A percentile compares a stretch with the other conserved stretches of the same genome.
phyloP scores from a whole-genome alignment of 2,113 vertebrate species.

The Dasyornis broadbenti region DNA sequence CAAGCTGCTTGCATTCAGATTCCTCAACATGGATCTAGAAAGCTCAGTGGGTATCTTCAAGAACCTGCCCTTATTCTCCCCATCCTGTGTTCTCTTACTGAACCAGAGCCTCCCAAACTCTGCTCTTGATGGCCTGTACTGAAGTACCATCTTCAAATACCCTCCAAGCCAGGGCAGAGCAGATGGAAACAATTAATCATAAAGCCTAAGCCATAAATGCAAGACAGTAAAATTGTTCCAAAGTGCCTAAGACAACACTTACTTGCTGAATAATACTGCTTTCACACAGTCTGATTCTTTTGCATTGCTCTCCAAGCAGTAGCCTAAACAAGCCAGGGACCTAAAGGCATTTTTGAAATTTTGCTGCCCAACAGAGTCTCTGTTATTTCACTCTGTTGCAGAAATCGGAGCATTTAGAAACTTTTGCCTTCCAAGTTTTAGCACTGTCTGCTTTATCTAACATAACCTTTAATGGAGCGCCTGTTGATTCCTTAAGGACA shows the following conservation, averaged over 20 bases:
- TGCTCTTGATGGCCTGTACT: neutral
- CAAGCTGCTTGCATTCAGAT: neutral
- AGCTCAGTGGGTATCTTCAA: neutral
- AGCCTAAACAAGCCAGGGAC: neutral
- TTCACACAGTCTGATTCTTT: neutral
- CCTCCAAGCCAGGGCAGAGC: neutral
- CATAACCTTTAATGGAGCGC: neutral
- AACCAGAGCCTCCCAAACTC: neutral
- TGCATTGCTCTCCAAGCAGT: neutral
- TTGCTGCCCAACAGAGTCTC: neutral
- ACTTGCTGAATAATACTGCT: neutral
- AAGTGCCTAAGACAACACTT: neutral
- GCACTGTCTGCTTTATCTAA: slow-evolving; percentile 7
- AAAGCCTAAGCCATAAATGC: neutral
- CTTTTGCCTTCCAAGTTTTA: neutral
- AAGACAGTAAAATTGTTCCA: neutral
- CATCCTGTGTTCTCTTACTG: neutral
- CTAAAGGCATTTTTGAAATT: neutral
- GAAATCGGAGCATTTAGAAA: neutral
- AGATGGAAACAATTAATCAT: neutral
- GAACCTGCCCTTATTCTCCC: neutral
- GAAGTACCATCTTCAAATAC: neutral
- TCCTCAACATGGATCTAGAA: neutral
- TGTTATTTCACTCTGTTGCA: neutral
- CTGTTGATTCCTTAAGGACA: neutral